phyloP scores from a whole-genome alignment of 2,113 vertebrate species.

The Noturus placidus region DNA sequence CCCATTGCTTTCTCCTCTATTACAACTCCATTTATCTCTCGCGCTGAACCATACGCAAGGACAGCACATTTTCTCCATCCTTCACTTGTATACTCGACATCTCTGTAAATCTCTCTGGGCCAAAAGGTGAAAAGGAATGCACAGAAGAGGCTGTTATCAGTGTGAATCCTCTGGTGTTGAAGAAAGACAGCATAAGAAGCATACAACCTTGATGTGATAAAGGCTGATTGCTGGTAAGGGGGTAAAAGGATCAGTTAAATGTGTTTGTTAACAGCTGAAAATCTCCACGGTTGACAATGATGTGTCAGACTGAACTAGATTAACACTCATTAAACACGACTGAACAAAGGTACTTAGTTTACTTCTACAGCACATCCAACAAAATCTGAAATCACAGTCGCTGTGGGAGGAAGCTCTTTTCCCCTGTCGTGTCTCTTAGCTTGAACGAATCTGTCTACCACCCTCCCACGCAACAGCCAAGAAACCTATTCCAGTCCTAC shows the following conservation, averaged over 20 bases:
- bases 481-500: conserved; percentile 50
- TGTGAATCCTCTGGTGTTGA: not conserved
- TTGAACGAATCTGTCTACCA: conserved; percentile 19
- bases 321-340: not conserved
- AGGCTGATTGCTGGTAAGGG: not conserved
- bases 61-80: not conserved
- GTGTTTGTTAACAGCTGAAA: not conserved
- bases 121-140: not conserved
- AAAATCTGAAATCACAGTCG: not conserved
- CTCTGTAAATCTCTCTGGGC: not conserved
- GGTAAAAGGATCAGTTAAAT: not conserved
- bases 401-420: conserved; percentile 17
- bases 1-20: not conserved
- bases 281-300: not conserved
- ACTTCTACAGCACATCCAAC: not conserved
- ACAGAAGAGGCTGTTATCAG: not conserved
- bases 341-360: not conserved
- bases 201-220: not conserved
- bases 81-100: not conserved
- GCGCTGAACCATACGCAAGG: not conserved
- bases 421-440: not conserved
- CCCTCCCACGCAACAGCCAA: conserved; percentile 38
- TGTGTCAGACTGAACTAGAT: not conserved
- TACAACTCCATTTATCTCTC: not conserved
- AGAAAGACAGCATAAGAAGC: not conserved